A percentile compares a stretch with the other conserved stretches of the same genome.
Conservation (phyloP, 2,888 invertebrate species). For the Neelides folsomi region DNA sequence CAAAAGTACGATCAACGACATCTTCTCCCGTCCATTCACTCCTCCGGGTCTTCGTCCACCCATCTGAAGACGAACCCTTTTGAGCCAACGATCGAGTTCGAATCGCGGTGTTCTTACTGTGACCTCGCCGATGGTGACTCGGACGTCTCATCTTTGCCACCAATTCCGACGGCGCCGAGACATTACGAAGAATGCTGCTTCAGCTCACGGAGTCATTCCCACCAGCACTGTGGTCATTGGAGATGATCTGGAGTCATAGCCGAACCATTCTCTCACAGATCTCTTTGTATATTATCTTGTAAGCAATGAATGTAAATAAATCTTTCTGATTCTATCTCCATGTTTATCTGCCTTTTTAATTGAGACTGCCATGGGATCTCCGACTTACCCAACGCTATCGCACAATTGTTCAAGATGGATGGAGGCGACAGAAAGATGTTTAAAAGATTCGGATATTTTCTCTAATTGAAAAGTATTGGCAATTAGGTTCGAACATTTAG, state of each 20-base stretch:
- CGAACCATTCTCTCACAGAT: not conserved
- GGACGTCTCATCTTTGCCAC: no score
- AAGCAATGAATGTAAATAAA: slow-evolving; percentile 13
- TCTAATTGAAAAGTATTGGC: no score
- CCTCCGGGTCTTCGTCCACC: slow-evolving; percentile 7
- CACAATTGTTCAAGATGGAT: slow-evolving; percentile 3
- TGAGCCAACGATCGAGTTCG: slow-evolving; percentile 24
- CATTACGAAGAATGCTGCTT: not conserved
- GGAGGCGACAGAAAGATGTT: no score
- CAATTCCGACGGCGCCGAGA: no score
- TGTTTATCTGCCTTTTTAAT: not conserved
- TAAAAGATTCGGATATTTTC: no score
- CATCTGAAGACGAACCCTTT: slow-evolving; percentile 13
- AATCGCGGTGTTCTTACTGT: slow-evolving; percentile 30
- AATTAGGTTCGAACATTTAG: no score
- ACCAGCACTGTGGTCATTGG: slow-evolving; percentile 29
- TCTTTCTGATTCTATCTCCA: slow-evolving; percentile 6
- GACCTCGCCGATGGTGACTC: slow-evolving; percentile 1
- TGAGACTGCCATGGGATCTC: not conserved
- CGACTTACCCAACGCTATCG: slow-evolving; percentile 3
- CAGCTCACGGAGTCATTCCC: not conserved
- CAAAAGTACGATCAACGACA: slow-evolving; percentile 6
- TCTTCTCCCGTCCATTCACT: slow-evolving; percentile 14
- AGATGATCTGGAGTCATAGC: slow-evolving; percentile 12
- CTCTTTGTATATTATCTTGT: slow-evolving; percentile 30